These are phyloP conservation scores for Loriculus beryllinus DNA, from an alignment of 2,797 vertebrate genomes.

Conservation along the genomic window DNA sequence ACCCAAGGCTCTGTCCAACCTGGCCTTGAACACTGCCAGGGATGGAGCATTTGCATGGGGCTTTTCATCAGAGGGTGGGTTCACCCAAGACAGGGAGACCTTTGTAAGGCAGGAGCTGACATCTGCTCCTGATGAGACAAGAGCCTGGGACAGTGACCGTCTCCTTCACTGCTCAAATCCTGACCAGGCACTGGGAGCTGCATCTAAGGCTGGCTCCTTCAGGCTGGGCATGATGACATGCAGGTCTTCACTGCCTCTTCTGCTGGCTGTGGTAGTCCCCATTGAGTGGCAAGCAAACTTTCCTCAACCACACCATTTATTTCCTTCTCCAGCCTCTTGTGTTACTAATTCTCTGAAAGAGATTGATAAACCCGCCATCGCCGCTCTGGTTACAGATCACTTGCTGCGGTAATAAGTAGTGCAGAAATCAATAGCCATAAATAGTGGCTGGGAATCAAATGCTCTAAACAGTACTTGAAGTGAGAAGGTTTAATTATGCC, in stretches of 20 bases:
- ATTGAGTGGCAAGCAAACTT: not conserved
- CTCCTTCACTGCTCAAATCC: not conserved
- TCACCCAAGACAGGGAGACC: not conserved
- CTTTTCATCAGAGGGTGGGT: not conserved
- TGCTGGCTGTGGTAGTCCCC: not conserved
- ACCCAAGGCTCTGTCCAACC: not conserved
- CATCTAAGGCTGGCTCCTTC: not conserved
- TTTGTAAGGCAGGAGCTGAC: not conserved
- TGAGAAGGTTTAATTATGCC: not conserved
- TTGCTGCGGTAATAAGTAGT: conserved; percentile 13
- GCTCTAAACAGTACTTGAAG: conserved; percentile 12
- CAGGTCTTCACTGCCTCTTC: not conserved
- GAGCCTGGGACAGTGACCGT: not conserved
- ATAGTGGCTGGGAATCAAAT: conserved; percentile 45
- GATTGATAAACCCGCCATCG: conserved; percentile 52
- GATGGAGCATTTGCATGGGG: not conserved
- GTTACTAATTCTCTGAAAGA: conserved; percentile 7
- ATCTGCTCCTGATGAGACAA: not conserved
- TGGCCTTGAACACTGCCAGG: not conserved
- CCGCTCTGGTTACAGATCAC: conserved; percentile 56
- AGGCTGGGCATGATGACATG: not conserved
- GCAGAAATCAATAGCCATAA: conserved; percentile 53
- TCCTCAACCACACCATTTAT: not conserved
- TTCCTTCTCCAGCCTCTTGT: not conserved
- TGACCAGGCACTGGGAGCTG: accelerated